Conservation (phyloP, 2,888 invertebrate species). For the Lypha dubia region DNA sequence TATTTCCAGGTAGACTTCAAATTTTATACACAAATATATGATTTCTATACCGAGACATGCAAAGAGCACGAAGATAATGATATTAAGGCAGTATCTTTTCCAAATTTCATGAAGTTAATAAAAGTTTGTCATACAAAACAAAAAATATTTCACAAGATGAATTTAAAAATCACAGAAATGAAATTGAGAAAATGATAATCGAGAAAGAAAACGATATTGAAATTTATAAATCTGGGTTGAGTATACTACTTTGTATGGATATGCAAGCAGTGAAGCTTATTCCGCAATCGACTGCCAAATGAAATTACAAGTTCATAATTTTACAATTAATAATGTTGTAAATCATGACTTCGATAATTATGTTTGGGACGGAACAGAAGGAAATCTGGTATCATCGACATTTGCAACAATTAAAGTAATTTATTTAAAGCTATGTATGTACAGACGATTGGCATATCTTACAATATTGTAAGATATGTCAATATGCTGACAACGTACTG, state of each 20-base stretch:
- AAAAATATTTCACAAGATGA: not conserved
- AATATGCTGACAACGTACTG: too few relatives aligned
- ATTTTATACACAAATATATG: too few relatives aligned
- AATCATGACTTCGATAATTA: not conserved
- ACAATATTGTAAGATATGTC: too few relatives aligned
- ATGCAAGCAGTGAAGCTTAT: constrained; percentile 8
- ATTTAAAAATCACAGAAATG: constrained; percentile 1
- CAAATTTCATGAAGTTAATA: constrained; percentile 7
- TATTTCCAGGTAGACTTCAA: not conserved
- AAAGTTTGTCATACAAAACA: not conserved
- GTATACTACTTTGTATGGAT: constrained; percentile 2
- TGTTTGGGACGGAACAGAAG: constrained; percentile 8
- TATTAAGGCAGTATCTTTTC: constrained; percentile 13
- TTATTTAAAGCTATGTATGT: too few relatives aligned
- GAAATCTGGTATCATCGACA: constrained; percentile 4
- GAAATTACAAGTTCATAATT: constrained; percentile 10
- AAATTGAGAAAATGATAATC: not conserved
- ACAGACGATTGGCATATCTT: too few relatives aligned
- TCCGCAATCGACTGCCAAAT: not conserved
- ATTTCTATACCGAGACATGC: too few relatives aligned
- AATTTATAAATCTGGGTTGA: not conserved
- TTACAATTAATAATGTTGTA: not conserved
- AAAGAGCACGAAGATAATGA: constrained; percentile 22
- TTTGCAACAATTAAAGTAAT: not conserved
- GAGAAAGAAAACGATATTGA: constrained; percentile 1